Evolutionary conservation across 2,113 vertebrate species (phyloP), one percentile per base, ranked within the genome.

Genomic region (Halichoerus grypus): DNA sequence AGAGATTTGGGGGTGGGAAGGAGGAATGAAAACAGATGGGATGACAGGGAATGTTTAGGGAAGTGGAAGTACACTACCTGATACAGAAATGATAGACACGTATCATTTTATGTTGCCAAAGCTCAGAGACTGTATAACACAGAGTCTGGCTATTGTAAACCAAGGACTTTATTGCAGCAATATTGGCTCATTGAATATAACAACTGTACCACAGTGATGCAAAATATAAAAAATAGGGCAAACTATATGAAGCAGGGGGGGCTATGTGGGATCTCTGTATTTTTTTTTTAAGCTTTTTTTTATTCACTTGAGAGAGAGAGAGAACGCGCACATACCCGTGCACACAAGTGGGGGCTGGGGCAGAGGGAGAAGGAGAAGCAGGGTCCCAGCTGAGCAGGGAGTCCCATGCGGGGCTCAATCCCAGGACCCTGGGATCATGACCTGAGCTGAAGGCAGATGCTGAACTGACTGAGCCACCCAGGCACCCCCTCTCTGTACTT

Each of bases 271-370:
- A 74, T 14, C 69, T 71, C 8, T n/a, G 65, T 67, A 33, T 6
- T 28, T 63, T 67, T 67, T 65, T 65, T 65, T 15, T 11, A 67
- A 67, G 14, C 8, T 67, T 67, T 67, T 67, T 33, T 67, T 67
- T 67, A n/a, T 16, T n/a, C 31, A 67, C 7, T 8, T 67, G 31
- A 8, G 31, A 67, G 65, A 16, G 24, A 11, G 63, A 33, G 63
- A 10, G 11, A 28, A 28, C 1, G 28, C 7, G 63, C 0, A 3
- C 13, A 14, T 31, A 65, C 63, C 12, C 1, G 7, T 16, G 5
- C 63, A 67, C 63, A 67, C 63, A 33, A 67, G 31, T 67, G 63
- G 31, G 63, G 63, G 15, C 2, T 28, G 31, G 63, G 31, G 63
- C 31, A 67, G 63, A 16, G 31, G 63, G 31, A 67, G 14, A 67